Evolutionary conservation across 2,797 vertebrate genomes (phyloP).

Genomic region (Remorina albescens): DNA sequence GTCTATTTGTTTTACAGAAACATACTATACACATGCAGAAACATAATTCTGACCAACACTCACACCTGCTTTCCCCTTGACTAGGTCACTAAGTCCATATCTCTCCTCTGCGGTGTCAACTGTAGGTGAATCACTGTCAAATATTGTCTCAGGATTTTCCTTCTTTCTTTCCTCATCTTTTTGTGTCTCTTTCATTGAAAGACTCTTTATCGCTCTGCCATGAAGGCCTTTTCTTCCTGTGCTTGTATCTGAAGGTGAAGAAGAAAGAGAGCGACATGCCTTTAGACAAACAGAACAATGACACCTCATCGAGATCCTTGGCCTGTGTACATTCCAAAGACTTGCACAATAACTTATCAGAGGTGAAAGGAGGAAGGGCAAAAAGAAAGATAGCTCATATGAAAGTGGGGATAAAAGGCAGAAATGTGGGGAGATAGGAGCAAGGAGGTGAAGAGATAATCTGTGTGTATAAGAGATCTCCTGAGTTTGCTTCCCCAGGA

Average conservation of each 20-base stretch:
- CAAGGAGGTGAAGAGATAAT: slow-evolving; percentile 65
- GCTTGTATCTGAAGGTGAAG: slow-evolving; percentile 66
- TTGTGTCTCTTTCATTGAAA: slow-evolving; percentile 65
- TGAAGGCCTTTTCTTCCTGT: slow-evolving; percentile 68
- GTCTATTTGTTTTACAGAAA: slow-evolving; percentile 31
- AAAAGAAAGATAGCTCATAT: slow-evolving; percentile 67
- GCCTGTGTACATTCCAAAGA: slow-evolving; percentile 80
- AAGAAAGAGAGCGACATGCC: slow-evolving; percentile 68
- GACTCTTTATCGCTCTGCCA: slow-evolving; percentile 75
- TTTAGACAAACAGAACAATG: slow-evolving; percentile 76
- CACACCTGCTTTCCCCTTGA: slow-evolving; percentile 76
- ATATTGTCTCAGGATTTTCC: slow-evolving; percentile 80
- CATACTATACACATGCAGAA: slow-evolving; percentile 9
- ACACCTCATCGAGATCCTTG: slow-evolving; percentile 67
- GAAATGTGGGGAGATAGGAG: slow-evolving; percentile 70
- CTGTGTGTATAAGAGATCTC: slow-evolving; percentile 61
- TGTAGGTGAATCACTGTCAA: slow-evolving; percentile 77
- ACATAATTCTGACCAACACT: slow-evolving; percentile 43
- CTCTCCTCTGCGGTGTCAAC: slow-evolving; percentile 65
- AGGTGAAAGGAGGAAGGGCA: slow-evolving; percentile 74
- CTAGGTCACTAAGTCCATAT: slow-evolving; percentile 74
- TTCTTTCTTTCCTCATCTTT: slow-evolving; percentile 62
- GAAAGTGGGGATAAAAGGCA: slow-evolving; percentile 78
- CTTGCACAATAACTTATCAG: slow-evolving; percentile 82
- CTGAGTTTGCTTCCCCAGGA: slow-evolving; percentile 60